Evolutionary conservation across 2,113 vertebrate species (phyloP), one percentile per base, ranked within the genome.

Genomic region (Urocynchramus pylzowi): DNA sequence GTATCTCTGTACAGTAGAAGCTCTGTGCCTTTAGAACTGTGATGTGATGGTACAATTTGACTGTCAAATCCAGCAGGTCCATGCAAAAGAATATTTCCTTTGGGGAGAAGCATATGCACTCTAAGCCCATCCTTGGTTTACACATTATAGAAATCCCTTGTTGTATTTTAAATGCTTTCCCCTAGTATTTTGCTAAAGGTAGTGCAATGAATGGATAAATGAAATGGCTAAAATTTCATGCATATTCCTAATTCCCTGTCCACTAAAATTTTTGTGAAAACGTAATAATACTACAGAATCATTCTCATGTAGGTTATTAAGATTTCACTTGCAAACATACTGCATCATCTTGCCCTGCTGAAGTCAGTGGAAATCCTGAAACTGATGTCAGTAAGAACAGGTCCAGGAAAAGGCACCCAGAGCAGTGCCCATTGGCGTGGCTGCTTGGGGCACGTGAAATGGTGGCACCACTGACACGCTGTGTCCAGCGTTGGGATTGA

Each of bases 341-440:
- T 56, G 14, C 39, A 17, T 70, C 4, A 0, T 73, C 65, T 78
- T 88, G 11, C 23, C 54, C 24, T 47, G 0, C 59, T 80, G 59
- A 49, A 74, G 35, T 67, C 13, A 16, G 0, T 24, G 31, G 24
- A 87, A 74, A 9, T 81, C 82, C 76, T 84, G 37, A 35, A 44
- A 15, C 44, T 0, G 0, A 37, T 70, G 82, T 75, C 52, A 27
- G 1, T 68, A 56, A 67, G 47, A 59, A 23, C 3, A 65, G 33
- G 31, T 79, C 26, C 28, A 45, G 47, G 42, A 78, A 87, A 35
- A 60, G 45, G 24, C 71, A 69, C 13, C 10, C 37, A 79, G 53
- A 53, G 4, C 0, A 0, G 23, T 4, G 2, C 11, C 42, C 10
- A 6, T 90, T 79, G 69, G 13, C 14, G 5, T 20, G 61, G 41